Conservation (phyloP, 2,888 invertebrate species). For the Griposia aprilina region DNA sequence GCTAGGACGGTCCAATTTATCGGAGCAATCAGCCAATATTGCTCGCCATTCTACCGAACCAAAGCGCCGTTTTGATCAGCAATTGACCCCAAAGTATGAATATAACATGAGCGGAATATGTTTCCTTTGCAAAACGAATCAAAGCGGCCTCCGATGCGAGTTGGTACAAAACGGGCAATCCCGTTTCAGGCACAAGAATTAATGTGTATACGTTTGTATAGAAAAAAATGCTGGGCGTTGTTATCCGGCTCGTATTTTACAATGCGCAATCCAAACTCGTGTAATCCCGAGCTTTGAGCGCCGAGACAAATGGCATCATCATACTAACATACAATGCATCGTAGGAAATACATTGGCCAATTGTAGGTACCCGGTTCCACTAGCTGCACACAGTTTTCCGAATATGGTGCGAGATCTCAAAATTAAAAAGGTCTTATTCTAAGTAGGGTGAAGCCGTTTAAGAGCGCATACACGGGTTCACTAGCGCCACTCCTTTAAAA, state of each 20-base stretch:
- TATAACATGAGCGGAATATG: constrained; percentile 63
- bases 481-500: too few species aligned
- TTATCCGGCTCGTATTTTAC: constrained; percentile 56
- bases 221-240: constrained; percentile 54
- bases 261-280: constrained; percentile 59
- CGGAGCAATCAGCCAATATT: constrained; percentile 51
- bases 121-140: constrained; percentile 54
- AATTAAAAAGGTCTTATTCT: not conserved
- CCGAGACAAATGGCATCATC: constrained; percentile 46
- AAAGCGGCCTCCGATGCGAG: constrained; percentile 49
- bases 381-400: not conserved
- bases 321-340: constrained; percentile 21
- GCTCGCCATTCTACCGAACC: constrained; percentile 40
- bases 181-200: constrained; percentile 45
- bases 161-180: constrained; percentile 36
- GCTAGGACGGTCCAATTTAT: constrained; percentile 44
- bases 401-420: not conserved
- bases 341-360: constrained; percentile 31
- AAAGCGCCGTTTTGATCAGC: constrained; percentile 61
- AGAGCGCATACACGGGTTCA: too few species aligned
- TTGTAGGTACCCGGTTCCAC: not conserved
- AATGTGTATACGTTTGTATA: constrained; percentile 46
- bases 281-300: constrained; percentile 49
- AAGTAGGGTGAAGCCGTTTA: too few species aligned
- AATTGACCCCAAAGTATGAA: constrained; percentile 65